phyloP scores from a whole-genome alignment of 2,797 vertebrate genomes.

The Iguana delicatissima region DNA sequence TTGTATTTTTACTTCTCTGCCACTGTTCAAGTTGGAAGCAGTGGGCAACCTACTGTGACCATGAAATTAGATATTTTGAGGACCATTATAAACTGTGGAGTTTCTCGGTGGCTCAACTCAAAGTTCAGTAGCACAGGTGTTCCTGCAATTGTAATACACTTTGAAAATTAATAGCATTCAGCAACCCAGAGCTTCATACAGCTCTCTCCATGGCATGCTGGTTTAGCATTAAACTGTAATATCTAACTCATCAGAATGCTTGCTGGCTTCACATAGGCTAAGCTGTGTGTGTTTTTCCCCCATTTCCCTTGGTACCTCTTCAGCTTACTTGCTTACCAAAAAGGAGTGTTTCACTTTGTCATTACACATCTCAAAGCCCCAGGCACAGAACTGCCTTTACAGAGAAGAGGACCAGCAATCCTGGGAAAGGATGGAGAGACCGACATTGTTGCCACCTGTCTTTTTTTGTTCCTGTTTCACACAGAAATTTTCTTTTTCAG shows the following conservation, averaged over 20 bases:
- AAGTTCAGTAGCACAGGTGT: constrained; percentile 22
- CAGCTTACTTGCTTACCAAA: constrained; percentile 2
- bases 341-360: constrained; percentile 4
- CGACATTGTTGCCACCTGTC: background rate
- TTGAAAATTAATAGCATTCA: background rate
- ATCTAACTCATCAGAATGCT: background rate
- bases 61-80: constrained; percentile 38
- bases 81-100: constrained; percentile 30
- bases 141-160: constrained; percentile 18
- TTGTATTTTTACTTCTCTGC: background rate
- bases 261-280: background rate
- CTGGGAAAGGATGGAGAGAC: background rate
- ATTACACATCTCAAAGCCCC: background rate
- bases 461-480: background rate
- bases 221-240: background rate
- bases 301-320: background rate
- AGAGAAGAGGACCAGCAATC: background rate
- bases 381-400: constrained; percentile 10
- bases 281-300: background rate
- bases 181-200: background rate
- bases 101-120: constrained; percentile 13
- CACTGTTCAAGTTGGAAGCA: background rate
- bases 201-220: background rate
- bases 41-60: constrained; percentile 10
- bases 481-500: background rate